Evolutionary conservation across 2,888 invertebrate genomes (phyloP).

Genomic region (Chelonus formosanus): DNA sequence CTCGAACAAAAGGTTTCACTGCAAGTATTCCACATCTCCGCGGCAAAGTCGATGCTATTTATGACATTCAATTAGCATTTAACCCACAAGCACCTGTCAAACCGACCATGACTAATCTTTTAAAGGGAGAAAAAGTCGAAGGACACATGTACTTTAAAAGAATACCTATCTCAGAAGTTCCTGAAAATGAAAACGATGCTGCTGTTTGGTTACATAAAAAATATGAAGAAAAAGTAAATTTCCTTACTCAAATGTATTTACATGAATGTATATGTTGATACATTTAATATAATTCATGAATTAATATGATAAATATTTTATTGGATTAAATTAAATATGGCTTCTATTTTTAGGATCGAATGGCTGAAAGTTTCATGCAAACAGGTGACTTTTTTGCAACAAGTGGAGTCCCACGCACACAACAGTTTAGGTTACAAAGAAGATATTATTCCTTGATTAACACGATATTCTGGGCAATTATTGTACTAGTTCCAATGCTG

Average conservation of each 20-base stretch:
- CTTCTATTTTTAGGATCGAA: constrained; percentile 69
- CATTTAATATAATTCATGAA: too few relatives aligned
- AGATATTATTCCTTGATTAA: constrained; percentile 77
- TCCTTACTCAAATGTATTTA: too few relatives aligned
- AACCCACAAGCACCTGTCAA: constrained; percentile 72
- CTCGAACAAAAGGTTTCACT: constrained; percentile 94
- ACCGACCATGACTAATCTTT: constrained; percentile 81
- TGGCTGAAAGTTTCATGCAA: constrained; percentile 77
- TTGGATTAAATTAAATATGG: too few relatives aligned
- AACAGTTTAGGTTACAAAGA: constrained; percentile 69
- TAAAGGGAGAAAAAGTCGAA: constrained; percentile 77
- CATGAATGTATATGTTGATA: too few relatives aligned
- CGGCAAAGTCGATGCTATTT: constrained; percentile 82
- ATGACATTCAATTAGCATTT: constrained; percentile 83
- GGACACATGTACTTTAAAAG: constrained; percentile 83
- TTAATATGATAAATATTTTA: too few relatives aligned
- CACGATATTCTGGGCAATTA: constrained; percentile 75
- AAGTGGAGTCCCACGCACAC: constrained; percentile 75
- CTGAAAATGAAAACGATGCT: constrained; percentile 78
- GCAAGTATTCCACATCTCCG: constrained; percentile 84
- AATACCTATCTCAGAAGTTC: constrained; percentile 82
- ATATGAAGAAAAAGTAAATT: constrained; percentile 80
- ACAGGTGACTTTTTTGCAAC: constrained; percentile 83
- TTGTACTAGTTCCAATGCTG: constrained; percentile 77
- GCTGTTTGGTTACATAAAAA: constrained; percentile 84